Evolutionary conservation across 2,113 vertebrate genomes (phyloP), one percentile per base, ranked within the genome.

Genomic region (Eurypyga helias): DNA sequence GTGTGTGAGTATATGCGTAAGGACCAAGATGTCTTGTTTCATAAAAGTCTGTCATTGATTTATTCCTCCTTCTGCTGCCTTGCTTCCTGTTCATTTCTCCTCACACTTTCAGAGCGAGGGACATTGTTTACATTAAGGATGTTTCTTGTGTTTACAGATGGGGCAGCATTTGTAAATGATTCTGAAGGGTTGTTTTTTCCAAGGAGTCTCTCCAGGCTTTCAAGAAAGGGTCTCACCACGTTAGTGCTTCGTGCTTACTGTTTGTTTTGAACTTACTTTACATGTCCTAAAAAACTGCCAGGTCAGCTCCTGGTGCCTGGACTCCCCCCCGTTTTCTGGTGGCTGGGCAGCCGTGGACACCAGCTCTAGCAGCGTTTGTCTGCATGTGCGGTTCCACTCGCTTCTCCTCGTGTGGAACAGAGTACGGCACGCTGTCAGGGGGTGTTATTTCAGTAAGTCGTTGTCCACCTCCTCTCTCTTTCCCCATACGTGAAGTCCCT

Each of bases 71-170:
- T 86, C 94, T 93, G 80, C 92, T 96, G 79, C 84, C 83, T 78
- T 86, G 86, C 95, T 96, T 97, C 96, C 85, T 94, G 92, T 72
- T 97, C 91, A 19, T 88, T 92, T 94, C 97, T 97, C 91, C 93
- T 96, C 69, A 0, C 90, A 87, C 94, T 88, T 96, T 45, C 83
- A 80, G 87, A 87, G 48, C 3, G 6, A 94, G 83, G 72, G 77
- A 87, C 8, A 2, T 49, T 97, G 96, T 97, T 97, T 96, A 96
- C 76, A 93, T 92, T 94, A 89, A 81, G 79, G 94, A 93, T 97
- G 87, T 91, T 96, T 97, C 93, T 97, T 80, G n/a, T 97, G 94
- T 96, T 97, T 98, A 98, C 91, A 96, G 95, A 96, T 86, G 62
- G 89, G 55, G 51, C 90, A 69, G 87, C 78, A 57, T 97, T 97